phyloP scores from a whole-genome alignment of 2,797 vertebrate genomes.

The Balearica regulorum region DNA sequence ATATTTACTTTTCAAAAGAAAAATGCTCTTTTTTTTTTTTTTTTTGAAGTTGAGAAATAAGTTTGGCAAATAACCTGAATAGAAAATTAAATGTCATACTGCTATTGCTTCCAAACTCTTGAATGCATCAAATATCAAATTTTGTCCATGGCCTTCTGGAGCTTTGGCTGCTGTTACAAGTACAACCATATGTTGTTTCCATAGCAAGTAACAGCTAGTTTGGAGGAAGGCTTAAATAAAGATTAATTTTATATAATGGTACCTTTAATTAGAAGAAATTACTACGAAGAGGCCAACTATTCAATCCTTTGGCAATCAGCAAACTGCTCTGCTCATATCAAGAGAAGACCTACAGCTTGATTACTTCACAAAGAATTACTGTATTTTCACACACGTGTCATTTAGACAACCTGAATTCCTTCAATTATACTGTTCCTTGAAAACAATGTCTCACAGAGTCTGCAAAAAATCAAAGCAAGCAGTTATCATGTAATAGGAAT shows the following conservation, averaged over 20 bases:
- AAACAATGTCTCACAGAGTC: background rate
- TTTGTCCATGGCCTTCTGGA: background rate
- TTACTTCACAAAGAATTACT: background rate
- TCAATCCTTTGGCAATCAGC: background rate
- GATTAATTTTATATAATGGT: background rate
- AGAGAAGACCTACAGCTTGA: slow-evolving; percentile 9
- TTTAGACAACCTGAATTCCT: slow-evolving; percentile 29
- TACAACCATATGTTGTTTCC: background rate
- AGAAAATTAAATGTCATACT: background rate
- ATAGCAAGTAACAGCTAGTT: background rate
- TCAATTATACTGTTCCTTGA: slow-evolving; percentile 1
- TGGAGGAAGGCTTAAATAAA: background rate
- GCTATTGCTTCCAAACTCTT: background rate
- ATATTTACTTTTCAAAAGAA: background rate
- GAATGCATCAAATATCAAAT: background rate
- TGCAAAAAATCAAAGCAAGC: slow-evolving; percentile 9
- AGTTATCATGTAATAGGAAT: background rate
- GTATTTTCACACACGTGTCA: background rate
- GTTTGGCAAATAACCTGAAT: background rate
- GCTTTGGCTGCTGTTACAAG: background rate
- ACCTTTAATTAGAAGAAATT: slow-evolving; percentile 17
- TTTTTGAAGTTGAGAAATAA: too few relatives aligned
- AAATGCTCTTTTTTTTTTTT: background rate
- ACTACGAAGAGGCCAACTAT: background rate
- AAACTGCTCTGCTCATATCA: background rate